Evolutionary conservation across 2,113 vertebrate species (phyloP).

Genomic region (Probosciger aterrimus): DNA sequence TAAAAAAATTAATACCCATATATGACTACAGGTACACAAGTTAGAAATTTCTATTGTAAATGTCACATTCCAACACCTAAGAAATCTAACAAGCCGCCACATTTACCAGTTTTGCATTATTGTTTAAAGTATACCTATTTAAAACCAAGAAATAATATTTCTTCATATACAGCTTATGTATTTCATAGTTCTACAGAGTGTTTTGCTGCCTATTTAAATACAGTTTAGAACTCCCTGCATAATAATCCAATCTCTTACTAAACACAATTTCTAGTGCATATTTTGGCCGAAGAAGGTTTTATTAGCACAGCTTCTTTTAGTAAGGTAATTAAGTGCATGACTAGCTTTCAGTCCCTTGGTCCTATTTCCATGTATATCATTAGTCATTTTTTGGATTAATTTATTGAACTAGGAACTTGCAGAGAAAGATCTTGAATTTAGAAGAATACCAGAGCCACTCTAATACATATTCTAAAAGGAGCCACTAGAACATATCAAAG

Average conservation of each 20-base stretch:
- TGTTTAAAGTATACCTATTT: background rate
- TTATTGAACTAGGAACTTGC: background rate
- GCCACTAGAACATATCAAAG: background rate
- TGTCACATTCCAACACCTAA: background rate
- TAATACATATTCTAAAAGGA: background rate
- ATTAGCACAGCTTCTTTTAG: conserved; percentile 5
- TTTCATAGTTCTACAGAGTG: background rate
- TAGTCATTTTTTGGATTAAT: background rate
- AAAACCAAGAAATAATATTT: background rate
- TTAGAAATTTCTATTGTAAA: background rate
- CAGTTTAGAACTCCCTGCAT: background rate
- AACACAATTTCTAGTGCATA: background rate
- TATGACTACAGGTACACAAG: background rate
- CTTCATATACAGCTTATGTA: background rate
- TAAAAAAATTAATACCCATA: background rate
- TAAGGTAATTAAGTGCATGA: background rate
- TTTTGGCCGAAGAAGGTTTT: background rate
- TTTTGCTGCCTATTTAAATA: background rate
- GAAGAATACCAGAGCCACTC: background rate
- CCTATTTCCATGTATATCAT: background rate
- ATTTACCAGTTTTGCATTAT: background rate
- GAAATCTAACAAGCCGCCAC: background rate
- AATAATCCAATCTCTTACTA: background rate
- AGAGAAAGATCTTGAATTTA: background rate
- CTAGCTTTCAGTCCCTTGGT: background rate